Base-by-base conservation (phyloP, 2,113 vertebrate genomes). In the Sebastes schlegelii region DNA sequence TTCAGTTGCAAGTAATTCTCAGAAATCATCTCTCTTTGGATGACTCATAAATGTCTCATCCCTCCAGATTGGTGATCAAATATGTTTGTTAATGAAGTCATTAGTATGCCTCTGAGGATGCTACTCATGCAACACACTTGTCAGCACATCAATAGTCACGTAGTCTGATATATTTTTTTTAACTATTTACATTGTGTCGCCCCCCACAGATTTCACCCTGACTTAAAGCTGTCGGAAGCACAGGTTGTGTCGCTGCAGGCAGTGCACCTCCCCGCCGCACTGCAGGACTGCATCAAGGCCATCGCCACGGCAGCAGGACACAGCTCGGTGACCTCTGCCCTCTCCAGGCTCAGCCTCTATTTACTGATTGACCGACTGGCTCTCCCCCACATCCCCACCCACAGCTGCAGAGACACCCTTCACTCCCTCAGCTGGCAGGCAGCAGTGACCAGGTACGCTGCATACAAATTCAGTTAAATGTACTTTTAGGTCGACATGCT, bases 261-360 rank as follows among this genome's bases (percentile, higher is more conserved):
- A 12, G 94, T 95, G 12, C 95, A 96, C 72, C 82, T 91, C 34
- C 92, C 87, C 2, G 91, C 77, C 12, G 97, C 96, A 2, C 92
- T 99, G 77, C 94, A 93, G 86, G 96, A 96, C 80, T 98, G 97
- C 88, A 91, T 98, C 79, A 90, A 90, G 82, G 92, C 94, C 78
- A 93, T 99, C 1, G 61, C 86, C 79, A 94, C 89, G 2, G 98
- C 98, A n/a, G 81, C 77, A 4, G 96, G 95, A 61, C 98, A 99
- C 91, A 88, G 90, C 46, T 96, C 96, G 5, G 98, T 97, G 74
- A 96, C 95, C 82, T 90, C 95, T 48, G 96, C 97, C 82, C 89
- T 99, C 74, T 95, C 92, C 17, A 96, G 95, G 83, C 97, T 99
- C 91, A 94, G 91, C 64, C 96, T 98, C 88, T 97, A 97, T 78